Conservation (phyloP, 2,888 invertebrate species). For the Notodonta dromedarius region DNA sequence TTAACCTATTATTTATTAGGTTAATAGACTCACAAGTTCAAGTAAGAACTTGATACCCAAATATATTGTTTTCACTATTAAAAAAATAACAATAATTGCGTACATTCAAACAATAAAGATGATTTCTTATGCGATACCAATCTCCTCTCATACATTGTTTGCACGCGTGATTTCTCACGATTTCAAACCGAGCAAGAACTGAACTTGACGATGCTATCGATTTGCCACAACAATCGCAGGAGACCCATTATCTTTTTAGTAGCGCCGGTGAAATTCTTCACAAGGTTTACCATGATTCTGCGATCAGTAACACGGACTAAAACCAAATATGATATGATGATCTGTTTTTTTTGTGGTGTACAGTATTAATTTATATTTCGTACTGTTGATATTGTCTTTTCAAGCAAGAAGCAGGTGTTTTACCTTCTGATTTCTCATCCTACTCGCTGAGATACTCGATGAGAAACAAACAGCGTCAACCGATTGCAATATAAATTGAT, state of each 20-base stretch:
- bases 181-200: conserved; percentile 60
- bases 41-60: conserved; percentile 8
- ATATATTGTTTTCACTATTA: neutral
- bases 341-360: no score
- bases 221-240: conserved; percentile 45
- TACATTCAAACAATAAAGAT: conserved; percentile 21
- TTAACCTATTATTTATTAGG: no score
- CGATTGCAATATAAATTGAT: neutral
- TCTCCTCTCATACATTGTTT: conserved; percentile 49
- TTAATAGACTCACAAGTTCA: no score
- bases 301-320: neutral
- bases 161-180: conserved; percentile 63
- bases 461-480: no score
- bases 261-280: conserved; percentile 34
- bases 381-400: no score
- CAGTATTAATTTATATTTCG: no score
- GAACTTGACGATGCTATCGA: conserved; percentile 57
- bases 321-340: no score
- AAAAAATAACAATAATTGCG: conserved; percentile 11
- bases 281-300: conserved; percentile 2
- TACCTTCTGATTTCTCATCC: no score
- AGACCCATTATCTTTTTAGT: conserved; percentile 43
- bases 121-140: conserved; percentile 42
- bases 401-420: no score
- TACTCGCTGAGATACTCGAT: no score